Evolutionary conservation across 2,888 invertebrate genomes (phyloP), one percentile per base, ranked within the genome.

Genomic region (Hermodice carunculata): DNA sequence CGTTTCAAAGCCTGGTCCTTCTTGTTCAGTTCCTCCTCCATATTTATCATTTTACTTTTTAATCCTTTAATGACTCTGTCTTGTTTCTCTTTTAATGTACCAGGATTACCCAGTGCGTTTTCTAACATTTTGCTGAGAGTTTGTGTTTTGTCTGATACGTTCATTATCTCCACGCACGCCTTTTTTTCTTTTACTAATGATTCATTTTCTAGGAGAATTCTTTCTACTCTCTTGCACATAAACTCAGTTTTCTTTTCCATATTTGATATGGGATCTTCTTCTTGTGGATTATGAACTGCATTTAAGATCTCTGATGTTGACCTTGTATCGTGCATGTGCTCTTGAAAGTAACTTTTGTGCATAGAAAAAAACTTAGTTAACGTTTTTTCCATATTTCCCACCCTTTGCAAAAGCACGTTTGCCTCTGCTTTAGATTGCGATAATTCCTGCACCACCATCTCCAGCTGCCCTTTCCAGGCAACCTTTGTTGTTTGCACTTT

Each of bases 401-500:
- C 29, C 22, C 42, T 22, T 14, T 42, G 29, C 8, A 54, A 43
- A 19, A 42, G 29, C 11, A 42, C 54, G 5, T 19, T 24, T 37
- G 40, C 42, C 14, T 19, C 24, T n/a, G n/a, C n/a, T n/a, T n/a
- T n/a, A n/a, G n/a, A n/a, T n/a, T n/a, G n/a, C n/a, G n/a, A n/a
- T 8, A 54, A 29, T 19, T 42, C 54, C 26, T 28, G 11, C 14
- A 26, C 46, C 2, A 29, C 24, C 24, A 24, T 34, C 48, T 54
- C 46, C 26, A 62, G 34, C 4, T 61, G 53, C 24, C 37, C 22
- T 44, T 56, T 44, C 46, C 40, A 52, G 46, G 44, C 31, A 26
- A 56, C 62, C n/a, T 51, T 57, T 6, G 48, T 24, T 1, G 48
- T 56, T 28, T 62, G 54, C 17, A 56, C 46, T 40, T 62, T 62